These are phyloP conservation scores for Hartigia nigra DNA, from an alignment of 2,888 invertebrate genomes.

Conservation along the genomic window DNA sequence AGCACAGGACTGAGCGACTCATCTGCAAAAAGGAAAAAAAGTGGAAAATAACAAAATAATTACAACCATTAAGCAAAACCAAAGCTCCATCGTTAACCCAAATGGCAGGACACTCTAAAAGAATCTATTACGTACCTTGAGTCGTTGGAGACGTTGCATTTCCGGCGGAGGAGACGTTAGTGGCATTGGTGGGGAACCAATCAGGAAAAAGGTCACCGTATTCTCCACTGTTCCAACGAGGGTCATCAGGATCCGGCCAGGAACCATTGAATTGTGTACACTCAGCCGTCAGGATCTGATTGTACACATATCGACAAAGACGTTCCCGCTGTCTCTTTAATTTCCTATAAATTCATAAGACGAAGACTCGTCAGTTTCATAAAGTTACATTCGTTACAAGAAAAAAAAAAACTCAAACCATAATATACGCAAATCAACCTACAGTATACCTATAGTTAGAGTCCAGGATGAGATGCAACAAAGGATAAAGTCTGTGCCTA, in stretches of 20 bases:
- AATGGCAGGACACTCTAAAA: not conserved
- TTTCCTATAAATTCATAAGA: conserved; percentile 70
- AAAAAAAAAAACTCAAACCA: not conserved
- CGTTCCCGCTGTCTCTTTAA: conserved; percentile 79
- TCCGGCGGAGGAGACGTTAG: conserved; percentile 42
- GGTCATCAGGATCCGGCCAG: conserved; percentile 60
- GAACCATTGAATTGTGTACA: conserved; percentile 71
- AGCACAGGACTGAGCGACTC: conserved; percentile 69
- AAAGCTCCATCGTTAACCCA: not conserved
- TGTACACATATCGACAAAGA: conserved; percentile 76
- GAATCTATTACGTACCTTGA: conserved; percentile 24
- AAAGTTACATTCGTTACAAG: not conserved
- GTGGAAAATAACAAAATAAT: not conserved
- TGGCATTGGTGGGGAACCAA: conserved; percentile 53
- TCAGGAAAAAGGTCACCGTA: conserved; percentile 59
- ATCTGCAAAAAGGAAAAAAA: conserved; percentile 24
- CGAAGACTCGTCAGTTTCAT: not conserved
- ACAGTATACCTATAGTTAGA: not conserved
- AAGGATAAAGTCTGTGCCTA: not conserved
- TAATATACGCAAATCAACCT: not conserved
- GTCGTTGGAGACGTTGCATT: conserved; percentile 23
- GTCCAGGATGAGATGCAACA: not conserved
- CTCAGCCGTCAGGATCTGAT: conserved; percentile 72
- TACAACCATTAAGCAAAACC: not conserved
- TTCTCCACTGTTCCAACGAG: conserved; percentile 65